Evolutionary conservation across 2,797 vertebrate species (phyloP), one percentile per base, ranked within the genome.

Genomic region (Spea hammondii): DNA sequence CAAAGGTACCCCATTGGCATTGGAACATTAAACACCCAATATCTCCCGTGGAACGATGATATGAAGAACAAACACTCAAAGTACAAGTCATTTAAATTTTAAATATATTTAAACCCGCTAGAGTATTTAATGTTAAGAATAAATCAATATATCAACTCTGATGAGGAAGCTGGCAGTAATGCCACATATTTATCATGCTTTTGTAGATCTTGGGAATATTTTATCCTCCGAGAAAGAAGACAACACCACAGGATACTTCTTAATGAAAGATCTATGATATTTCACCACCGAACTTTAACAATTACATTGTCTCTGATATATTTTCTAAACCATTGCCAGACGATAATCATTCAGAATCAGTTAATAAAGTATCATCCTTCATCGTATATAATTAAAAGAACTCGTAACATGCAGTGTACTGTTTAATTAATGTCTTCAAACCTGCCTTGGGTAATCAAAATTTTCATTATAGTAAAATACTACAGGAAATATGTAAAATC

Each of bases 361-460:
- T 62, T 62, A 57, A 57, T 62, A 62, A 62, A 62, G n/a, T 62
- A 62, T 32, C n/a, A 9, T 17, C 7, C n/a, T 14, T 14, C 59
- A 62, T 17, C 14, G n/a, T 62, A 32, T 17, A 62, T 62, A 17
- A 62, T 62, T 62, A 62, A 62, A 32, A 17, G 12, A 62, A 62
- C 59, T 17, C 9, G 59, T 62, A 6, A 12, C 59, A 9, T 62
- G 59, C 59, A 2, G 59, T 62, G n/a, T 32, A 32, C n/a, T 62
- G 59, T 62, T 62, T 62, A 62, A 62, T 62, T 62, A 62, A 62
- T 17, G 6, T 62, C 59, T 62, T 32, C 59, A 62, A 62, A 62
- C 32, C 59, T 62, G 59, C 59, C 59, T 62, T 14, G 59, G 59
- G 59, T 62, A 17, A 62, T 62, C 59, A 62, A 62, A 17, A 17